Base-by-base conservation (phyloP, 2,797 vertebrate species). In the Trichosurus vulpecula region DNA sequence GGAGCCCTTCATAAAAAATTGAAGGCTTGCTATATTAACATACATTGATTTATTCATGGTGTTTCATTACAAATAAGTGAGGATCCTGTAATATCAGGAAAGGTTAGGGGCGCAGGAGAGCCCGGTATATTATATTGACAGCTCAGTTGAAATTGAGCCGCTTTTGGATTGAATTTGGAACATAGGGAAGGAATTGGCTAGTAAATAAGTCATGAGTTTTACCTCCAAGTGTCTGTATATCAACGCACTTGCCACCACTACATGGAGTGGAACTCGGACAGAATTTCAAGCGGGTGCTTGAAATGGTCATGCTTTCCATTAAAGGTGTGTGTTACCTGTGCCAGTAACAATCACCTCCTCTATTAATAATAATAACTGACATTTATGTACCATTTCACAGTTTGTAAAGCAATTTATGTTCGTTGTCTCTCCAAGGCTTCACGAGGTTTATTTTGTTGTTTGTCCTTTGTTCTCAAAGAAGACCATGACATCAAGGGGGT, bases 31-130 rank as follows among this genome's bases (percentile, higher is more conserved):
- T 98, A 98, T 99, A 99, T 99, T 99, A 99, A 99, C 98, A 99
- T 98, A 98, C 98, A 99, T 99, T 99, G 99, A 98, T 98, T 98
- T 98, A 99, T 99, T 99, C 98, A 98, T 98, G 97, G 98, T 98
- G 98, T 99, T 99, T 99, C 99, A 99, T 99, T 99, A 99, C 98
- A 98, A 98, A 98, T 98, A 98, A 99, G 98, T 58, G 27, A 98
- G 98, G 98, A 98, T 98, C 97, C 97, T 98, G 97, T 98, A 98
- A 98, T 98, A 98, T 98, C 94, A 97, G 96, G 97, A 98, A 98
- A 98, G 98, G 97, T 98, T 98, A 98, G 98, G 98, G 97, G 98
- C 98, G 98, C 98, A 97, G 98, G 66, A 56, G 94, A 98, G 96
- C 94, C 14, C 2, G 0, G 97, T 98, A 96, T 96, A 98, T 98